Percentiles rank a stretch among this genome's conserved stretches.
These are phyloP conservation scores for Danio choprae DNA, from an alignment of 2,797 vertebrate species.

Conservation along the genomic window DNA sequence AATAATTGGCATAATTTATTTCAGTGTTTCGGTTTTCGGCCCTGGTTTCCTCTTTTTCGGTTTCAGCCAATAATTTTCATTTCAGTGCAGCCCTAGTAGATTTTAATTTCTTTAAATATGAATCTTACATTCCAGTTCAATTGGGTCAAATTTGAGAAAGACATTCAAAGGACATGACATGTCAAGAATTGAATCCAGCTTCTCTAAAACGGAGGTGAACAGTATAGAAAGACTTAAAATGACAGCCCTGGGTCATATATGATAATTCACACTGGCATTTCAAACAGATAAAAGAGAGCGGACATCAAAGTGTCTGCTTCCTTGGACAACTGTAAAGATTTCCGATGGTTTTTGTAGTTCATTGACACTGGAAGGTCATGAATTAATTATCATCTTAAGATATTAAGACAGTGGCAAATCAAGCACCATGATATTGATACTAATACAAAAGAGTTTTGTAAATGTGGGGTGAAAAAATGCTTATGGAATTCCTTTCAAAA, in stretches of 20 bases:
- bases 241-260: background rate
- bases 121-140: slow-evolving; percentile 41
- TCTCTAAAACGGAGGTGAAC: background rate
- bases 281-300: background rate
- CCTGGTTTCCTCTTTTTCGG: too few relatives aligned
- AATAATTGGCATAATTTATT: too few relatives aligned
- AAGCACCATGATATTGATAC: background rate
- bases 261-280: background rate
- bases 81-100: too few relatives aligned
- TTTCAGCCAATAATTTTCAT: too few relatives aligned
- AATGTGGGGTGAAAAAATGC: background rate
- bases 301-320: slow-evolving; percentile 6
- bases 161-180: slow-evolving; percentile 9
- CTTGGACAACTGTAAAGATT: background rate
- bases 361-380: background rate
- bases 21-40: too few relatives aligned
- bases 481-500: background rate
- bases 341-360: background rate
- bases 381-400: background rate
- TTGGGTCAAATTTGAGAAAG: background rate
- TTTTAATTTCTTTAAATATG: too few relatives aligned
- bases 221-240: background rate
- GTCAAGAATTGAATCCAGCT: background rate
- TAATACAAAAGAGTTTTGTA: background rate
- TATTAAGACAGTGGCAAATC: background rate